phyloP scores from a whole-genome alignment of 2,113 vertebrate genomes.

The Ptychochromis oligacanthus region DNA sequence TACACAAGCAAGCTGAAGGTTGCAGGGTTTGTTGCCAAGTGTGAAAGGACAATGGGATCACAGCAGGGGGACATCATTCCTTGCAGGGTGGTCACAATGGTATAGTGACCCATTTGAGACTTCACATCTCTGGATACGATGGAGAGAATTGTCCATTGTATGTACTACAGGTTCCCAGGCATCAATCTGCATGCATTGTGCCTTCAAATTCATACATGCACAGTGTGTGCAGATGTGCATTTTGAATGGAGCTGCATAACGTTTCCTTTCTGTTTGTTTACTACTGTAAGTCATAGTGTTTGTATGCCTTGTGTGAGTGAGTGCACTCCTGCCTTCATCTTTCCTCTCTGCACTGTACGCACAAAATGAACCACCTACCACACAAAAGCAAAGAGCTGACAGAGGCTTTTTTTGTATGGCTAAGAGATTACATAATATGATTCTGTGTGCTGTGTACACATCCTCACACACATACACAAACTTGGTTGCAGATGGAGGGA shows the following conservation, averaged over 20 bases:
- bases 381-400: conserved; percentile 75
- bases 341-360: conserved; percentile 20
- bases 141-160: conserved; percentile 3
- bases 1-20: conserved; percentile 28
- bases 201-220: neutral
- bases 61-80: conserved; percentile 55
- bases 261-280: conserved; percentile 37
- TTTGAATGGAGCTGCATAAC: neutral
- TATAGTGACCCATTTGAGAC: conserved; percentile 60
- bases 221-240: neutral
- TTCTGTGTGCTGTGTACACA: conserved; percentile 52
- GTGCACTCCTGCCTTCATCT: conserved; percentile 35
- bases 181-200: neutral
- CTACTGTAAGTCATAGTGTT: conserved; percentile 12
- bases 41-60: conserved; percentile 52
- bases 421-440: conserved; percentile 74
- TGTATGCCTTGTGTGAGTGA: neutral
- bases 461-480: conserved; percentile 33
- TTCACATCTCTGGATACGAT: conserved; percentile 45
- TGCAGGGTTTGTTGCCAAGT: conserved; percentile 44
- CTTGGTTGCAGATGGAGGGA: conserved; percentile 57
- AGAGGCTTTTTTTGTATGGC: conserved; percentile 59
- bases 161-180: conserved; percentile 5
- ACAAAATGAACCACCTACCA: conserved; percentile 60
- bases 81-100: conserved; percentile 55